Conservation (phyloP, 2,797 vertebrate species). For the Poeciliopsis infans region DNA sequence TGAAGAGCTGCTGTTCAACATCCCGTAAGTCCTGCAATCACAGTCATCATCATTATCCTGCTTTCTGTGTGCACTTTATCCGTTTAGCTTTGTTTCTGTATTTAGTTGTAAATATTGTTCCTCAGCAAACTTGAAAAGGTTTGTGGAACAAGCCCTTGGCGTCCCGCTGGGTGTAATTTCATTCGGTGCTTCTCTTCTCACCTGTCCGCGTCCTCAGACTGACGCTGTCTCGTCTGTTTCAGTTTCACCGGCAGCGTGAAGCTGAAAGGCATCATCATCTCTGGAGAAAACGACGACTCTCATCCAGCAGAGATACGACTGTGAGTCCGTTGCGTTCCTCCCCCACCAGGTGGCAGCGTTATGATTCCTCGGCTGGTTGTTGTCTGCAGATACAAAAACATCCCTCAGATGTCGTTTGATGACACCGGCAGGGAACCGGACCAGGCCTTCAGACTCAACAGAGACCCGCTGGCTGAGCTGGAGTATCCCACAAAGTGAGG, state of each 20-base stretch:
- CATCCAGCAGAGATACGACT: constrained; percentile 94
- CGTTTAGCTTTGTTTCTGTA: neutral
- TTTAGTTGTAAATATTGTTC: neutral
- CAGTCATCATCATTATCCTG: neutral
- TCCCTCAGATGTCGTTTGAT: constrained; percentile 97
- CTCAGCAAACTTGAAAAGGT: neutral
- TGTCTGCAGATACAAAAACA: constrained; percentile 90
- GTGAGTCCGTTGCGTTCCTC: constrained; percentile 79
- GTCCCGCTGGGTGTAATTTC: neutral
- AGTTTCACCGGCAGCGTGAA: constrained; percentile 97
- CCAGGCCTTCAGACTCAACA: constrained; percentile 92
- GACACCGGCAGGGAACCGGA: constrained; percentile 91
- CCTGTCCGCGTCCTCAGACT: constrained; percentile 6
- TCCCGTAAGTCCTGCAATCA: constrained; percentile 87
- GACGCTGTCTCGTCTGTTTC: constrained; percentile 49
- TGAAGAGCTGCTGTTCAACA: constrained; percentile 96
- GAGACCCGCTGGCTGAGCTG: constrained; percentile 87
- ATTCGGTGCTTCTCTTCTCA: neutral
- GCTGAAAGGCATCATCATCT: constrained; percentile 91
- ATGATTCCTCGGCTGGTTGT: neutral
- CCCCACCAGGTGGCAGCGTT: neutral
- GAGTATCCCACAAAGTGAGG: constrained; percentile 96
- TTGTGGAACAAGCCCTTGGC: neutral
- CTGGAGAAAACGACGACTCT: constrained; percentile 89
- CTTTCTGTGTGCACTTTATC: neutral